phyloP scores from a whole-genome alignment of 2,888 invertebrate genomes.

The Melitaea athalia region DNA sequence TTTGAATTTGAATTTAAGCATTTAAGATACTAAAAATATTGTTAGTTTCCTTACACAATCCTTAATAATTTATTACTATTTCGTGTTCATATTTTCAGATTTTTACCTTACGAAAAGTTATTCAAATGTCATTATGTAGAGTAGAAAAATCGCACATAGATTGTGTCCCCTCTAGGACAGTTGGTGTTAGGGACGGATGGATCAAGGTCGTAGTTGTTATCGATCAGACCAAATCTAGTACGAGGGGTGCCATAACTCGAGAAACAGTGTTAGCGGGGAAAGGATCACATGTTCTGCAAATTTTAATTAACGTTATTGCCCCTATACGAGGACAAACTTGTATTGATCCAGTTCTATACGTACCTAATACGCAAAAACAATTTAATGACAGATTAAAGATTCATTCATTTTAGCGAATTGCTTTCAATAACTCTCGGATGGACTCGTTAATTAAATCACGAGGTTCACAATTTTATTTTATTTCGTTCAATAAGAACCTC shows the following conservation, averaged over 20 bases:
- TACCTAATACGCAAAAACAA: neutral
- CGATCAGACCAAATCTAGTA: conserved; percentile 51
- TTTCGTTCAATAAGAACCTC: too few species aligned
- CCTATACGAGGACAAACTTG: neutral
- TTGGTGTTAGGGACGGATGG: conserved; percentile 60
- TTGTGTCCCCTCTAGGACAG: conserved; percentile 50
- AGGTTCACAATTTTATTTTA: too few species aligned
- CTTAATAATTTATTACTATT: neutral
- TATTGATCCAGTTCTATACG: neutral
- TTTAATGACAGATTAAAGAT: too few species aligned
- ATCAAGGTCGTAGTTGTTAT: conserved; percentile 69
- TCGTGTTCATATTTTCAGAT: neutral
- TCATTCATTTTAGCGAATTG: too few species aligned
- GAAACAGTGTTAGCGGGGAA: conserved; percentile 8
- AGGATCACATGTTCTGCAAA: conserved; percentile 3
- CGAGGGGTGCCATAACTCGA: conserved; percentile 16
- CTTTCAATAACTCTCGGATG: too few species aligned
- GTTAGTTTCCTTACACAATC: too few species aligned
- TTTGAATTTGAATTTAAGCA: too few species aligned
- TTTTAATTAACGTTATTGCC: neutral
- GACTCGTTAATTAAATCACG: too few species aligned
- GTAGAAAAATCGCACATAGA: neutral
- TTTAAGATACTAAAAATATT: too few species aligned
- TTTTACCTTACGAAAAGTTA: neutral
- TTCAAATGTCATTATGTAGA: neutral